Base-by-base conservation (phyloP, 2,888 invertebrate species). In the Fragum whitleyi region DNA sequence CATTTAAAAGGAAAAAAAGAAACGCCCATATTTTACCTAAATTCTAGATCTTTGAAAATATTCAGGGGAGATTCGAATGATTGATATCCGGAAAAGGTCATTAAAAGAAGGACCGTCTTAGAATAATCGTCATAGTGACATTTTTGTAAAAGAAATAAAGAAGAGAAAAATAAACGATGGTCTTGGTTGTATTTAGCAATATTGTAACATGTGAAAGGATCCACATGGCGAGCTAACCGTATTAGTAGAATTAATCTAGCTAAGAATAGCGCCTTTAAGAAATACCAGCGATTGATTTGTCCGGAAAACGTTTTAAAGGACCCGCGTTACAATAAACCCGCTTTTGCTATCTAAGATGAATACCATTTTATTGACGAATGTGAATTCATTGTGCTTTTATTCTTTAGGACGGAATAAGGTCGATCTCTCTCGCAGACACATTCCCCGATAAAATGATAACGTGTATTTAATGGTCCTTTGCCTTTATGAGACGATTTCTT, bases 151-250 rank as follows among this genome's bases (percentile, higher is more conserved):
- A 3, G 57, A n/a, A 19, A 57, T 19, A 3, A n/a, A 57, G n/a
- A 7, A 9, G 57, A n/a, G 28, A 5, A 57, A 57, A 23, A 28
- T 57, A 57, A 57, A 57, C 28, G 57, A 28, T 5, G 14, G 26
- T 23, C 11, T 23, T 23, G 28, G 21, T 57, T 23, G 57, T n/a
- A 6, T 26, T 26, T 7, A 7, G 57, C 14, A 21, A 7, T 57
- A 57, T 21, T 23, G 14, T 11, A 6, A 28, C 57, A 28, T 57
- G 32, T 62, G 62, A 62, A 62, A 62, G 28, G 32, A 2, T 28
- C 62, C 62, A 62, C 62, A 62, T 62, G 62, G 62, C 62, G 62
- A 19, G n/a, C n/a, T 62, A 62, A 62, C 32, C 28, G 19, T 62
- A 62, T 62, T 62, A 62, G 62, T 14, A 28, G 28, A 62, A 62